Evolutionary conservation across 2,113 vertebrate species (phyloP), one percentile per base, ranked within the genome.

Genomic region (Planiliza haematocheilus): DNA sequence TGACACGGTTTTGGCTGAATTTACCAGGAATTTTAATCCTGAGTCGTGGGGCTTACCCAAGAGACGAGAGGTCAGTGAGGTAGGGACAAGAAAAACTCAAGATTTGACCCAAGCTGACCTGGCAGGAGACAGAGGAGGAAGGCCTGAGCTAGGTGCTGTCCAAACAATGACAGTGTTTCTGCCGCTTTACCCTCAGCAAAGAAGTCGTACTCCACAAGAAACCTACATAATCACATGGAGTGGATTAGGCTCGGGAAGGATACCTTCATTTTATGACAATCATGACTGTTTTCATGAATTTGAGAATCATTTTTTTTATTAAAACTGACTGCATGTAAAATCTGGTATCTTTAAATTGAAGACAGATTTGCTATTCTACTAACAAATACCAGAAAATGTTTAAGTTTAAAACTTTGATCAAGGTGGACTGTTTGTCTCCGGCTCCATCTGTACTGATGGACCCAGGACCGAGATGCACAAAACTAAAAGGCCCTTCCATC

Each of bases 21-120:
- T 73, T 61, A 77, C 63, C 46, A 62, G 68, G 84, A 91, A 80
- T 86, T 74, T 82, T 70, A 85, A 84, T 75, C 46, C 77, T 0
- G 37, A 72, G 64, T 74, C 63, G 13, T 74, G 24, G 51, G 64
- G 61, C 45, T 74, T 69, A 69, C 78, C 74, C 50, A 48, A 37
- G 59, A 82, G 73, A 63, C 16, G 11, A 73, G 68, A 69, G 85
- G 86, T 89, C 85, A 86, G 37, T 10, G 30, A 79, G 77, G 82
- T 64, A 77, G 70, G 24, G 77, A 77, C 56, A 71, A 74, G 57
- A 82, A 82, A 83, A 82, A 77, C 76, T 69, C 53, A 18, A n/a
- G n/a, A 14, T 63, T 48, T 84, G 78, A 88, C 80, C 74, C 79
- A 9, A 52, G 20, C 48, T 80, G 79, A 88, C 77, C 73, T 76